phyloP scores from a whole-genome alignment of 1,140 invertebrate species.

The Diabrotica virgifera region DNA sequence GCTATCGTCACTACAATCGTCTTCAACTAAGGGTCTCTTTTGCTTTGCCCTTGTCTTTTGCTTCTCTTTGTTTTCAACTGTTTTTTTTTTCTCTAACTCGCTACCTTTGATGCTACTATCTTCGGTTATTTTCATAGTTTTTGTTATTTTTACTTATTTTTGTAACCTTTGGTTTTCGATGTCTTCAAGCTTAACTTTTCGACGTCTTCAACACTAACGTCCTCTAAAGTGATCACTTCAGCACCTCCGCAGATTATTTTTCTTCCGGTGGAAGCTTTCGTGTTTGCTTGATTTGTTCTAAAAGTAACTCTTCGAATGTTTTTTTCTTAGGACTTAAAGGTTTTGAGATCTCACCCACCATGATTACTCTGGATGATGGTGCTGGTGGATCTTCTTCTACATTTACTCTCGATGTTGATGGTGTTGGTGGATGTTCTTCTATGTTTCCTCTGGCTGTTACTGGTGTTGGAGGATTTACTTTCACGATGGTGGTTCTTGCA shows the following conservation, averaged over 20 bases:
- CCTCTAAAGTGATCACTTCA: constrained; percentile 18
- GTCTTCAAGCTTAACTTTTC: too few relatives aligned
- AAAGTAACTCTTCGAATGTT: constrained; percentile 13
- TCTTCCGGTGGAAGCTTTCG: constrained; percentile 7
- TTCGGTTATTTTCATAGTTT: not conserved
- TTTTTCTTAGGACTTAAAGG: not conserved
- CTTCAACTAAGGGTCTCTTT: not conserved
- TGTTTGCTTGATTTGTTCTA: constrained; percentile 19
- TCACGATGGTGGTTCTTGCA: constrained; percentile 5
- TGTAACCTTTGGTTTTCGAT: too few relatives aligned
- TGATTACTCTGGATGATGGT: too few relatives aligned
- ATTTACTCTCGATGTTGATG: too few relatives aligned
- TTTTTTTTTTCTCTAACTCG: not conserved
- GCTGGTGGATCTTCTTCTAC: too few relatives aligned
- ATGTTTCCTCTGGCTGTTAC: not conserved
- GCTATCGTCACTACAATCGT: not conserved
- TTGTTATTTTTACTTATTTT: constrained; percentile 10
- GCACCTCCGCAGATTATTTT: constrained; percentile 17
- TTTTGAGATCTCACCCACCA: too few relatives aligned
- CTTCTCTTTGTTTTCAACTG: not conserved
- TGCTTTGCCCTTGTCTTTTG: not conserved
- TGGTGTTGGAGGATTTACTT: not conserved
- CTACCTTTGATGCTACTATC: too few relatives aligned
- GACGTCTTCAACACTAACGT: not conserved
- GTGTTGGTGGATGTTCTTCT: too few relatives aligned